These are phyloP conservation scores for Sphenopsis melanotis DNA, from an alignment of 2,797 vertebrate genomes.

Conservation along the genomic window DNA sequence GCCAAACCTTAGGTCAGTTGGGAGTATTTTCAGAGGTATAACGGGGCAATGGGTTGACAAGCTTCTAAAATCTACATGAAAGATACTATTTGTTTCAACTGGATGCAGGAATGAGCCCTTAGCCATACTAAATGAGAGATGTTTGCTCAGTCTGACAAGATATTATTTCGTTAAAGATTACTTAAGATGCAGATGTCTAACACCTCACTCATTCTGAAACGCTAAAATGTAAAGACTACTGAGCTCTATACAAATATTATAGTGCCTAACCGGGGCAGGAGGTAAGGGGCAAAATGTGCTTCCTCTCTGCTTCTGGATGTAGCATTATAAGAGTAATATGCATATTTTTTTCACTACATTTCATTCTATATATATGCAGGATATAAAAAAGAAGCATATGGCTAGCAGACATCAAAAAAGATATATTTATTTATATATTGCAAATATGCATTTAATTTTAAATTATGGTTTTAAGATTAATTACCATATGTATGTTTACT, in stretches of 20 bases:
- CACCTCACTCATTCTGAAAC: background rate
- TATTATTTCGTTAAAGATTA: background rate
- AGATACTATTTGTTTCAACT: background rate
- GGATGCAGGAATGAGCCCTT: background rate
- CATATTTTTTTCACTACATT: background rate
- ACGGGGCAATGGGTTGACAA: background rate
- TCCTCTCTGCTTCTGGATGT: background rate
- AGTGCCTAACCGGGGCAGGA: background rate
- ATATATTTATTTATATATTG: background rate
- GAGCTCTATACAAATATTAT: background rate
- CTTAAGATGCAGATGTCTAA: background rate
- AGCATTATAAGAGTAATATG: background rate
- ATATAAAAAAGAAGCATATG: background rate
- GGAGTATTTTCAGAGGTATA: background rate
- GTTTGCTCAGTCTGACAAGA: background rate
- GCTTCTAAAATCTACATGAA: background rate
- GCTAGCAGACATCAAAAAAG: background rate
- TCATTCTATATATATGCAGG: background rate
- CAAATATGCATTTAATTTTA: background rate
- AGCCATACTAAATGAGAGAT: background rate
- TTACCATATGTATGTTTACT: constrained; percentile 28
- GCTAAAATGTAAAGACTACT: background rate
- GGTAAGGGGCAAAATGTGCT: background rate
- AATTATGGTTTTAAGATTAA: background rate
- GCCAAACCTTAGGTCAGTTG: background rate